Conservation (phyloP, 2,113 vertebrate genomes). For the Aegithalos caudatus region DNA sequence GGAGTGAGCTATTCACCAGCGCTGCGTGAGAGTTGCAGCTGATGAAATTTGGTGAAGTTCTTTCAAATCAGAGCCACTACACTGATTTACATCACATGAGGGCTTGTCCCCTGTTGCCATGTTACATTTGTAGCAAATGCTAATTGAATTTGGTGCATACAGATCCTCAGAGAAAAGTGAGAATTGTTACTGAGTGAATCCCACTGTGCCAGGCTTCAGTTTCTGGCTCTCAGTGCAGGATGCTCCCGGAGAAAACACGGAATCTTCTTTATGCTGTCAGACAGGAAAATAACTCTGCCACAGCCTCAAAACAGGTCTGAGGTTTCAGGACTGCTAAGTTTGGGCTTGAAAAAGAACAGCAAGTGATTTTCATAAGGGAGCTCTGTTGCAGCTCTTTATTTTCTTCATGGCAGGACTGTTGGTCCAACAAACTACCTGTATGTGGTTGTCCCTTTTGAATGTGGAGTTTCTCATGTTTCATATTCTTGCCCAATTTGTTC, state of each 20-base stretch:
- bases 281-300: neutral
- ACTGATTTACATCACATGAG: neutral
- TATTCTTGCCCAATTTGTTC: neutral
- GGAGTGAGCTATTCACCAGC: neutral
- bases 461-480: neutral
- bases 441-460: neutral
- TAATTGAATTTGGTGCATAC: neutral
- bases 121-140: slow-evolving; percentile 29
- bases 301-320: neutral
- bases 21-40: neutral
- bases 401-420: neutral
- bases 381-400: neutral
- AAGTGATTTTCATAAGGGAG: neutral
- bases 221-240: neutral
- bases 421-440: neutral
- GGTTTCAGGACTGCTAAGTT: neutral
- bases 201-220: neutral
- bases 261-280: neutral
- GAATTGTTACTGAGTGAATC: slow-evolving; percentile 1
- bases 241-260: neutral
- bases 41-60: slow-evolving; percentile 15
- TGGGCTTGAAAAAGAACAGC: neutral
- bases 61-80: neutral
- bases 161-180: slow-evolving; percentile 23
- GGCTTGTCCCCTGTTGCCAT: neutral